phyloP scores from a whole-genome alignment of 2,797 vertebrate species.

The Pipistrellus kuhlii region DNA sequence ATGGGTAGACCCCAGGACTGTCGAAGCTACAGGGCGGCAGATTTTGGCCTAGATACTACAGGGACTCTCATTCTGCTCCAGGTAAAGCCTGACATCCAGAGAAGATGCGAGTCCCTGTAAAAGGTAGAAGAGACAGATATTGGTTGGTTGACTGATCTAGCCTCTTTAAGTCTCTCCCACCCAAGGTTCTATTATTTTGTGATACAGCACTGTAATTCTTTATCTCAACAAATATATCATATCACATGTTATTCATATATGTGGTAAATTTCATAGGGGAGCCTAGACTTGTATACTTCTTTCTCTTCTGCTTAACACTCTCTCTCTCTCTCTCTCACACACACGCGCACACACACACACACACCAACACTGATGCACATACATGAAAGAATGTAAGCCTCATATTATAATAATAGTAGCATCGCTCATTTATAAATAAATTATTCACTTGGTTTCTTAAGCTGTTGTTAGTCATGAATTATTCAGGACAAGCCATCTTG shows the following conservation, averaged over 20 bases:
- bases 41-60: not conserved
- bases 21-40: not conserved
- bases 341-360: not conserved
- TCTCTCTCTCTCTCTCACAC: not conserved
- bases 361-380: not conserved
- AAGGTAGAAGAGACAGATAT: not conserved
- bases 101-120: not conserved
- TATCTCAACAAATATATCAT: not conserved
- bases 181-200: not conserved
- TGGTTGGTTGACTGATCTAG: not conserved
- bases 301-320: not conserved
- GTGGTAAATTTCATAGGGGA: not conserved
- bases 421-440: not conserved
- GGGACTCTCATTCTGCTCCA: not conserved
- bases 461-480: not conserved
- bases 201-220: not conserved
- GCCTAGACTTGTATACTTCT: not conserved
- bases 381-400: not conserved
- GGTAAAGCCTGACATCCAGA: not conserved
- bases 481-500: not conserved
- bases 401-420: not conserved
- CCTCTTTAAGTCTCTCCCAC: not conserved
- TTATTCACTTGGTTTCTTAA: slow-evolving; percentile 10
- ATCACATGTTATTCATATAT: not conserved
- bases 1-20: too few species aligned